Conservation (phyloP, 1,140 invertebrate genomes). For the Trissolcus basalis region DNA sequence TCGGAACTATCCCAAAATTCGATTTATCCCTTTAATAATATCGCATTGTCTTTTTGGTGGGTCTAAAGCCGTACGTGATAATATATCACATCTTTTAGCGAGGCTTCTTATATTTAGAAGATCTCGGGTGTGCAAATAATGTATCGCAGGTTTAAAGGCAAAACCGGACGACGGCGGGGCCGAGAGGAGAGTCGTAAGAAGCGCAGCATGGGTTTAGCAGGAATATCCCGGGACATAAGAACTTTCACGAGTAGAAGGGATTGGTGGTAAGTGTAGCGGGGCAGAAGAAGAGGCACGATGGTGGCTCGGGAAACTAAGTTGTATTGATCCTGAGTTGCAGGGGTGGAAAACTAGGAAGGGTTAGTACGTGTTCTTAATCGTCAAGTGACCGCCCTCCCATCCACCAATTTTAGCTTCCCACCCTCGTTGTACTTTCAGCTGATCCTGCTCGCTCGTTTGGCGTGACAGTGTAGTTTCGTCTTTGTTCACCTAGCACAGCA, state of each 20-base stretch:
- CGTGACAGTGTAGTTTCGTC: conserved; percentile 5
- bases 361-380: conserved; percentile 78
- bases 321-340: conserved; percentile 76
- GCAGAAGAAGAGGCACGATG: conserved; percentile 60
- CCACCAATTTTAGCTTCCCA: conserved; percentile 65
- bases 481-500: conserved; percentile 49
- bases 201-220: conserved; percentile 70
- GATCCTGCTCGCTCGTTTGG: conserved; percentile 33
- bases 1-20: background rate
- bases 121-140: conserved; percentile 41
- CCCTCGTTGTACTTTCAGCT: conserved; percentile 48
- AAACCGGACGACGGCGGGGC: conserved; percentile 35
- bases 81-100: conserved; percentile 47
- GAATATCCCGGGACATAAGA: conserved; percentile 75
- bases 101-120: conserved; percentile 52
- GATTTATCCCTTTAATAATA: conserved; percentile 14
- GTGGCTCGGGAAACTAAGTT: conserved; percentile 75
- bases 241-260: conserved; percentile 65
- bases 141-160: conserved; percentile 50
- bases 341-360: conserved; percentile 75
- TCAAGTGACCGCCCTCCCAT: conserved; percentile 75
- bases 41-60: conserved; percentile 19
- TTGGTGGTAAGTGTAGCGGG: conserved; percentile 64
- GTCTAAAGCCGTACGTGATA: conserved; percentile 7
- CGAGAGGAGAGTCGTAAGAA: conserved; percentile 54